A percentile compares a stretch with the other conserved stretches of the same genome.
phyloP scores from a whole-genome alignment of 1,140 invertebrate genomes.

The Trigoniulus corallinus region DNA sequence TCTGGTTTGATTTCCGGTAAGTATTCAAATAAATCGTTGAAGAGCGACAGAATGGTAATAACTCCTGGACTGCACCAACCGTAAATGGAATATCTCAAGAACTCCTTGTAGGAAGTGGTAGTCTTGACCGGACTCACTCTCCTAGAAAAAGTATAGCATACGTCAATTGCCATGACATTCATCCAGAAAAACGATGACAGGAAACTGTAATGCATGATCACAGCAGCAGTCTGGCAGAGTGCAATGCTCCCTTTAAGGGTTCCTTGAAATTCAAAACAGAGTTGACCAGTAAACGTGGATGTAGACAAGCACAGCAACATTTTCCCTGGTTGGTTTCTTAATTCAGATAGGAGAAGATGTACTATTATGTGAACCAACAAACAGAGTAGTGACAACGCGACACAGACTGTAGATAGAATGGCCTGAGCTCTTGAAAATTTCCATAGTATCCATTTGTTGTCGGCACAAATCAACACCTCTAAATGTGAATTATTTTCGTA shows the following conservation, averaged over 20 bases:
- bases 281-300: conserved; percentile 29
- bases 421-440: conserved; percentile 2
- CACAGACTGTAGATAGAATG: conserved; percentile 2
- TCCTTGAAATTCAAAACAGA: conserved; percentile 27
- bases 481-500: conserved; percentile 15
- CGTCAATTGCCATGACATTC: conserved; percentile 88
- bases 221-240: conserved; percentile 39
- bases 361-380: conserved; percentile 30
- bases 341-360: conserved; percentile 26
- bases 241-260: neutral
- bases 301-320: conserved; percentile 33
- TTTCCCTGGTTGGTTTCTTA: conserved; percentile 34
- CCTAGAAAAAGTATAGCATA: conserved; percentile 60
- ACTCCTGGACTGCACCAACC: conserved; percentile 22
- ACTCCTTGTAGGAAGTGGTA: conserved; percentile 3
- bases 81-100: conserved; percentile 20
- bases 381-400: conserved; percentile 25
- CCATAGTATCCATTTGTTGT: neutral
- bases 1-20: conserved; percentile 14
- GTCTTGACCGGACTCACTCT: neutral
- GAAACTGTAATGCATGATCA: conserved; percentile 81
- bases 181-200: conserved; percentile 91
- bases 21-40: conserved; percentile 16
- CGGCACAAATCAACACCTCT: conserved; percentile 14
- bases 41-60: conserved; percentile 17